Conservation (phyloP, 2,888 invertebrate species). For the Pachycephus smyrnensis region DNA sequence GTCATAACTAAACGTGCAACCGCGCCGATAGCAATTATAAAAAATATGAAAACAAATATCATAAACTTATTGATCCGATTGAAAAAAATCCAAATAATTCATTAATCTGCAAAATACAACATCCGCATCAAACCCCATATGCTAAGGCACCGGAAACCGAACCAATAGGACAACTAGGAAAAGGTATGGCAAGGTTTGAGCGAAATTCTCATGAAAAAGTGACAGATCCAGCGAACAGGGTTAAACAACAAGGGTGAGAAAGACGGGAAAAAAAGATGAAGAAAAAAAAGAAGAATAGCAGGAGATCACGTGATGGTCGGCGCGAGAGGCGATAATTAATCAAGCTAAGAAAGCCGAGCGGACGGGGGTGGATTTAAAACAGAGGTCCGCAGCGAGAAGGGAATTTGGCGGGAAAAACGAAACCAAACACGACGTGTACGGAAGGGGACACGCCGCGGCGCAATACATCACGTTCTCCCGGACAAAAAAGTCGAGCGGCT, state of each 20-base stretch:
- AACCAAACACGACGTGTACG: slow-evolving; percentile 52
- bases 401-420: slow-evolving; percentile 64
- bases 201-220: not conserved
- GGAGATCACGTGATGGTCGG: slow-evolving; percentile 18
- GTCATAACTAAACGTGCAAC: too few relatives aligned
- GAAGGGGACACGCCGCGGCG: slow-evolving; percentile 50
- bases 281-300: slow-evolving; percentile 8
- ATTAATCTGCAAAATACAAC: not conserved
- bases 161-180: not conserved
- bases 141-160: too few relatives aligned
- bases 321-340: slow-evolving; percentile 54
- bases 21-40: not conserved
- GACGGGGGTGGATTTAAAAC: slow-evolving; percentile 44
- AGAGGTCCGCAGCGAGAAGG: slow-evolving; percentile 36
- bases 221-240: not conserved
- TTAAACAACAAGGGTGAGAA: not conserved
- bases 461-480: slow-evolving; percentile 61
- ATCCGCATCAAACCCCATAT: not conserved
- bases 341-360: slow-evolving; percentile 57
- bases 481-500: slow-evolving; percentile 29
- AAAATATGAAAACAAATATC: not conserved
- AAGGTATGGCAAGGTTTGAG: too few relatives aligned
- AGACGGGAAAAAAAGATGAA: not conserved
- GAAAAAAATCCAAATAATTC: not conserved
- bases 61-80: not conserved